Percentiles rank a stretch among this genome's conserved stretches.
Conservation (phyloP, 2,113 vertebrate genomes). For the Pteropus alecto region DNA sequence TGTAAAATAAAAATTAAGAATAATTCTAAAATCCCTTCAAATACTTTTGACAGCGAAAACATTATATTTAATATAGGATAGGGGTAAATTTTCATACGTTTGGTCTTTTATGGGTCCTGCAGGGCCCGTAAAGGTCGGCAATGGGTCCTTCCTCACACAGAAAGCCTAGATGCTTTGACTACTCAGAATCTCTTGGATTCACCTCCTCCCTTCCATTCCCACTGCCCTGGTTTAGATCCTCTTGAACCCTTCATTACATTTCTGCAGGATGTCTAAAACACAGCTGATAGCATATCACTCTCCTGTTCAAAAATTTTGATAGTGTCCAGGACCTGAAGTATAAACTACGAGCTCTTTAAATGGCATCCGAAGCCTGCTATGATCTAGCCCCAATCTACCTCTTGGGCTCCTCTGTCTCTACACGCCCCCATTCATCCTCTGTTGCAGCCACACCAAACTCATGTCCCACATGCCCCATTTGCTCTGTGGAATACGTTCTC, state of each 20-base stretch:
- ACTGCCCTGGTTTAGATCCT: neutral
- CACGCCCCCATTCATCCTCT: neutral
- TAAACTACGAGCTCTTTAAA: neutral
- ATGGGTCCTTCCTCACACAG: neutral
- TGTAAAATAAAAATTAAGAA: slow-evolving; percentile 27
- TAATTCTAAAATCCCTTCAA: neutral
- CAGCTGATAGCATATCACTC: neutral
- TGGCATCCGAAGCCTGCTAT: neutral
- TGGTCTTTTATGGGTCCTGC: neutral
- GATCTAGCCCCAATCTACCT: neutral
- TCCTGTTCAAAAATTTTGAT: neutral
- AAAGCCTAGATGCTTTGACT: neutral
- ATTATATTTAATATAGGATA: neutral
- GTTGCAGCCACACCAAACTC: neutral
- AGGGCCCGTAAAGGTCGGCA: neutral
- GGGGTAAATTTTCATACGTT: neutral
- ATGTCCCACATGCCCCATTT: neutral
- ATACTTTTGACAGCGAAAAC: neutral
- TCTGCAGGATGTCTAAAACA: neutral
- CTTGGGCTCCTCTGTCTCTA: neutral
- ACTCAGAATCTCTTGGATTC: neutral
- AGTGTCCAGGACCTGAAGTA: neutral
- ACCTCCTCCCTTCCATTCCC: neutral
- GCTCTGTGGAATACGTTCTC: neutral
- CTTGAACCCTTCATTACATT: neutral